Conservation (phyloP, 2,113 vertebrate species). For the Herpetotheres cachinnans region DNA sequence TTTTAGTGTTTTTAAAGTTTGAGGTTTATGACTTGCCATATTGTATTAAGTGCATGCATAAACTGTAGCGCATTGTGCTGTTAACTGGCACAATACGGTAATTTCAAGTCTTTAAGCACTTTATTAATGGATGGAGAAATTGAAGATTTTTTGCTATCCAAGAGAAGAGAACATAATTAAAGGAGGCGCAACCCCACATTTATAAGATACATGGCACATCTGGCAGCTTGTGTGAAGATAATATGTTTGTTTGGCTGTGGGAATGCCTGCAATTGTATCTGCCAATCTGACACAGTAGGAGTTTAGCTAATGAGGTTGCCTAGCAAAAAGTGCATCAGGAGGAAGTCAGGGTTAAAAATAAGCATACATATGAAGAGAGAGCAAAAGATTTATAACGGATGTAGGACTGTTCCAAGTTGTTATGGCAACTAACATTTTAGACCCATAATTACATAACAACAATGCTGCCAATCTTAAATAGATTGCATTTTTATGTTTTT, state of each 20-base stretch:
- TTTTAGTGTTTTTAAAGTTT: neutral
- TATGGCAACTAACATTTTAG: conserved; percentile 57
- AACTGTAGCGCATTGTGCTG: neutral
- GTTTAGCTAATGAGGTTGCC: conserved; percentile 27
- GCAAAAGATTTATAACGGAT: conserved; percentile 21
- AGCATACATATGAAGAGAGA: neutral
- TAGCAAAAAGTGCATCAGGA: conserved; percentile 37
- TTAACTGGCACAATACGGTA: neutral
- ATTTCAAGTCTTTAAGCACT: neutral
- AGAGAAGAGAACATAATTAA: neutral
- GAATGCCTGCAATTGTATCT: neutral
- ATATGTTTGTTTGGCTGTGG: neutral
- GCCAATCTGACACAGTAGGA: conserved; percentile 2
- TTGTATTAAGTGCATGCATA: neutral
- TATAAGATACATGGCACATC: conserved; percentile 6
- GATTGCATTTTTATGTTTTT: neutral
- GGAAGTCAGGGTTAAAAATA: conserved; percentile 46
- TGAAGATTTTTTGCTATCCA: neutral
- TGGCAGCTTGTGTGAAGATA: neutral
- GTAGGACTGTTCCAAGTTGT: conserved; percentile 52
- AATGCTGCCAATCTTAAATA: conserved; percentile 16
- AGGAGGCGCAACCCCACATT: neutral
- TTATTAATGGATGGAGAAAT: neutral
- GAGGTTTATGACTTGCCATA: neutral
- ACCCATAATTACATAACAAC: conserved; percentile 36